Conservation (phyloP, 2,888 invertebrate genomes). For the Gari tellinella region DNA sequence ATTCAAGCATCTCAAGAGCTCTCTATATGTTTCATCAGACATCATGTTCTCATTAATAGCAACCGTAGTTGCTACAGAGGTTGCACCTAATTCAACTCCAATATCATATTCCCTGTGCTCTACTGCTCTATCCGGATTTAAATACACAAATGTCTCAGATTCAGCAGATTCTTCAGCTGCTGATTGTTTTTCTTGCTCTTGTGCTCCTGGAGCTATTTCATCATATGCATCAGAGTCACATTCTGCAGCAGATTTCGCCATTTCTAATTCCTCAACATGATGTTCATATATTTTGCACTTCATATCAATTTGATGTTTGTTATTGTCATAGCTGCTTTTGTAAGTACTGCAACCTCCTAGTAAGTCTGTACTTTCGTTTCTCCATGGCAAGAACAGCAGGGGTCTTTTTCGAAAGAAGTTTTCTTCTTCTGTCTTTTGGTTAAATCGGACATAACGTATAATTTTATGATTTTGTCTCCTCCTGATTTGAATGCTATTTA, state of each 20-base stretch:
- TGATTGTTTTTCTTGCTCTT: constrained; percentile 46
- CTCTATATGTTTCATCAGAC: constrained; percentile 29
- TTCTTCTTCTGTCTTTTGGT: constrained; percentile 37
- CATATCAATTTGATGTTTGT: constrained; percentile 3
- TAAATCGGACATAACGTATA: constrained; percentile 15
- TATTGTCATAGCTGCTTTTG: constrained; percentile 18
- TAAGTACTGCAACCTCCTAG: constrained; percentile 27
- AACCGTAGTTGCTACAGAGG: too few species aligned
- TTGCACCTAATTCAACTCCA: not conserved
- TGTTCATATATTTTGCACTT: constrained; percentile 27
- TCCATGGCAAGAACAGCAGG: constrained; percentile 72
- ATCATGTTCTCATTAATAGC: constrained; percentile 11
- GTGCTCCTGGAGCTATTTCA: constrained; percentile 20
- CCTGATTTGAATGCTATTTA: constrained; percentile 13
- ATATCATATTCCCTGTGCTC: constrained; percentile 52
- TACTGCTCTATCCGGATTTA: constrained; percentile 36
- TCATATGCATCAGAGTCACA: constrained; percentile 1
- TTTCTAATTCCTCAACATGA: constrained; percentile 12
- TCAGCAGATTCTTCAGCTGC: constrained; percentile 26
- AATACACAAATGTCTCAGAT: constrained; percentile 48
- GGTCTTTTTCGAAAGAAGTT: constrained; percentile 48
- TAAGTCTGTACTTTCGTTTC: constrained; percentile 59
- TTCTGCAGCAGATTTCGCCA: constrained; percentile 1
- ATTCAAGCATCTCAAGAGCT: constrained; percentile 25
- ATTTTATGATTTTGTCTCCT: not conserved